These are phyloP conservation scores for Babyrousa celebensis DNA, from an alignment of 2,797 vertebrate species.

Conservation along the genomic window DNA sequence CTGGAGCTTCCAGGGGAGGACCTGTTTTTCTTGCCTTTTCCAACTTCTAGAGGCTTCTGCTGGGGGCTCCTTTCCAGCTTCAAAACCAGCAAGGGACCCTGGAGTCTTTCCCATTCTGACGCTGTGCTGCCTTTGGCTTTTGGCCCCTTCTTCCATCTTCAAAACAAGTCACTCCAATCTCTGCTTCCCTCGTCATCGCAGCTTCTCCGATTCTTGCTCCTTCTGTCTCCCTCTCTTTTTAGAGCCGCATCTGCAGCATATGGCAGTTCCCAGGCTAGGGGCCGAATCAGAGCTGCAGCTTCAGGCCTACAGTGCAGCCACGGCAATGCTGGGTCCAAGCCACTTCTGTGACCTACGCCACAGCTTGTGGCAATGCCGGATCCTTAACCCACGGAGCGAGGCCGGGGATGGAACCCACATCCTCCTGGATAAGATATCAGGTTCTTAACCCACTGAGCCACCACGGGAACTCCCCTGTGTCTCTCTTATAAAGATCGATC, in stretches of 20 bases:
- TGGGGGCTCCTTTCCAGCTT: fast-evolving
- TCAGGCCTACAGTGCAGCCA: no score
- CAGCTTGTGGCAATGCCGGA: no score
- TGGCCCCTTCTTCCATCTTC: not conserved
- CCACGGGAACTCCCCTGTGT: not conserved
- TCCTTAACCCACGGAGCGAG: no score
- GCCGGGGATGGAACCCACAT: no score
- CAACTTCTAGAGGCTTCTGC: not conserved
- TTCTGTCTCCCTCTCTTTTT: not conserved
- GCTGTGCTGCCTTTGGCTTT: not conserved
- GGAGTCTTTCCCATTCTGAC: not conserved
- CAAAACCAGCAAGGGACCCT: not conserved
- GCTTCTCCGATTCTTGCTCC: not conserved
- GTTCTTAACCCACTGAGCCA: no score
- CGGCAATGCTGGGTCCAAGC: no score
- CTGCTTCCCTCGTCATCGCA: not conserved
- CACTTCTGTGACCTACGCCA: no score
- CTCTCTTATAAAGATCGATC: not conserved
- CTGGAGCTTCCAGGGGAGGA: not conserved
- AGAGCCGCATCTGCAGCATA: no score
- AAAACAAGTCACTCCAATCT: not conserved
- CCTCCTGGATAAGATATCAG: no score
- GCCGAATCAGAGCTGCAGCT: no score
- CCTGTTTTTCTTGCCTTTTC: not conserved
- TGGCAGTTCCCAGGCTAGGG: no score